Evolutionary conservation across 2,888 invertebrate genomes (phyloP).

Genomic region (Drosophila koepferae): DNA sequence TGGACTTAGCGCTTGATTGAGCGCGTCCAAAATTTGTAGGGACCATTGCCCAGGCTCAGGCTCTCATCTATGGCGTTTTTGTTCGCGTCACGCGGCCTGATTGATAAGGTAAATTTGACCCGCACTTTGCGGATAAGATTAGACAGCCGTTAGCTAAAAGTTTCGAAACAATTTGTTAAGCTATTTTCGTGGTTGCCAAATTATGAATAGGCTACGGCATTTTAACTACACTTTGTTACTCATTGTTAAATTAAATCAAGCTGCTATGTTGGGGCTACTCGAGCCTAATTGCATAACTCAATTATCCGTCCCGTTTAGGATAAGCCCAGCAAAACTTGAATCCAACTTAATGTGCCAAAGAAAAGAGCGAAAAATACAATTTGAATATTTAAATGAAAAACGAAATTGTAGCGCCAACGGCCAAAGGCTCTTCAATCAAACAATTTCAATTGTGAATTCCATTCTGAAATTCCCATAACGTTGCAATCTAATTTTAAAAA

Average conservation of each 20-base stretch:
- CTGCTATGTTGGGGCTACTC: slow-evolving; percentile 26
- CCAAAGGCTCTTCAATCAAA: slow-evolving; percentile 33
- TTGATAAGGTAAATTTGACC: slow-evolving; percentile 68
- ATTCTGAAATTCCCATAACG: slow-evolving; percentile 6
- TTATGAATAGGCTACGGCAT: slow-evolving; percentile 42
- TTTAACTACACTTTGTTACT: slow-evolving; percentile 25
- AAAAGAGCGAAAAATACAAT: background rate
- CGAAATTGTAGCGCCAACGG: background rate
- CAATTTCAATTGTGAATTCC: slow-evolving; percentile 10
- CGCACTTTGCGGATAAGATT: slow-evolving; percentile 14
- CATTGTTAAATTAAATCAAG: slow-evolving; percentile 57
- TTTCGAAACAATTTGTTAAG: slow-evolving; percentile 32
- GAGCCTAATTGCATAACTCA: slow-evolving; percentile 47
- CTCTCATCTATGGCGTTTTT: background rate
- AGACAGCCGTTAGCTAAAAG: slow-evolving; percentile 10
- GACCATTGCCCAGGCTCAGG: background rate
- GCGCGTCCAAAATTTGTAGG: slow-evolving; percentile 46
- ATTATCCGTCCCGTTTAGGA: slow-evolving; percentile 21
- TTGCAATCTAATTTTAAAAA: slow-evolving; percentile 46
- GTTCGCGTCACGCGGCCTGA: slow-evolving; percentile 46
- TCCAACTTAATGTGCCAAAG: background rate
- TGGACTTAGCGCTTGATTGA: slow-evolving; percentile 70
- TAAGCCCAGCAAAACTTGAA: slow-evolving; percentile 1
- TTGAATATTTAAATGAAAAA: slow-evolving; percentile 19
- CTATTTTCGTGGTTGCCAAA: slow-evolving; percentile 47